Conservation (phyloP, 2,888 invertebrate species). For the Uloborus plumipes region DNA sequence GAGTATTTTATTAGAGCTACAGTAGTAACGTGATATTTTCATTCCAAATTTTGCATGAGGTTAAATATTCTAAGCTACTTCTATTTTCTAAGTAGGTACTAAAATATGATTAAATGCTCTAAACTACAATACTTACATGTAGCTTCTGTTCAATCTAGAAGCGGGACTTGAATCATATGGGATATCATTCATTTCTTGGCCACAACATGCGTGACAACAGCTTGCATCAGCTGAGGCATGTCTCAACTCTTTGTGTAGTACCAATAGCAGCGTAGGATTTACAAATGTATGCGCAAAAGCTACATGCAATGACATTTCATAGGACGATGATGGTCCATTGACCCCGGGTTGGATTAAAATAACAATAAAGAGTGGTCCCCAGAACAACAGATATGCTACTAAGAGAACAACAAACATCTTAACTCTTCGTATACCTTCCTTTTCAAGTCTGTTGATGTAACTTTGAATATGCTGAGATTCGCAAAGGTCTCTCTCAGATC, state of each 20-base stretch:
- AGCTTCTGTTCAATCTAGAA: constrained; percentile 45
- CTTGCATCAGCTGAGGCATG: constrained; percentile 36
- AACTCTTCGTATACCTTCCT: constrained; percentile 84
- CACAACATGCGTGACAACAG: constrained; percentile 29
- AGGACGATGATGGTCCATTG: constrained; percentile 68
- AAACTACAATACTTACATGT: constrained; percentile 44
- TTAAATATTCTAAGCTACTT: no score
- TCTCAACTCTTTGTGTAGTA: constrained; percentile 69
- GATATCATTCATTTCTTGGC: constrained; percentile 7
- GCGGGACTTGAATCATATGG: constrained; percentile 51
- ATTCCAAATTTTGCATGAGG: no score
- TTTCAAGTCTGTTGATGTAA: constrained; percentile 82
- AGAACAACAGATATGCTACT: constrained; percentile 87
- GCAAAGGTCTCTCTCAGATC: constrained; percentile 65
- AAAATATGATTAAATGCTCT: no score
- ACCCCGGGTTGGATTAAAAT: constrained; percentile 75
- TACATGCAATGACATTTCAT: constrained; percentile 88
- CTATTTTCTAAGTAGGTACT: no score
- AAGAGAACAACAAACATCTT: constrained; percentile 89
- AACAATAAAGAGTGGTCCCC: constrained; percentile 90
- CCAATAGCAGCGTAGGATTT: constrained; percentile 84
- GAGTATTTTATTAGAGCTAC: no score
- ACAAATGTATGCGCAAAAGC: constrained; percentile 89
- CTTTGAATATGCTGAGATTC: constrained; percentile 75
- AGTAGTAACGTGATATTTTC: no score